Conservation (phyloP, 2,888 invertebrate species). For the Scaptomyza caliginosa region DNA sequence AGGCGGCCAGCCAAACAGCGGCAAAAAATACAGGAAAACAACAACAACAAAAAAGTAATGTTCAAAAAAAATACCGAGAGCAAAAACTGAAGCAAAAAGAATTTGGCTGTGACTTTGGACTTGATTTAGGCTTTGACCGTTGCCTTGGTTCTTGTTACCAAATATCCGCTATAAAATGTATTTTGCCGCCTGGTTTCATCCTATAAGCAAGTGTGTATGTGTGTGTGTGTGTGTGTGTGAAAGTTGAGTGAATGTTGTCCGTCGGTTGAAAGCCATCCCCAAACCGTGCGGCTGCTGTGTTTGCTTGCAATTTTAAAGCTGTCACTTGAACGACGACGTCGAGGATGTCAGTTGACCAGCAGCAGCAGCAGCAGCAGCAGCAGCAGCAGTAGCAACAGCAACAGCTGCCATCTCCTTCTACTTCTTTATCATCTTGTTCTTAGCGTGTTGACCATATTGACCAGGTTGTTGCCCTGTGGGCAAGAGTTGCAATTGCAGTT, state of each 20-base stretch:
- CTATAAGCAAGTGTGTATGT: constrained; percentile 4
- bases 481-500: background rate
- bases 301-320: constrained; percentile 46
- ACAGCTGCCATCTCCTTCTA: constrained; percentile 30
- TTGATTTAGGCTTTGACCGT: constrained; percentile 29
- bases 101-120: constrained; percentile 29
- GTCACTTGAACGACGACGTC: constrained; percentile 46
- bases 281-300: constrained; percentile 19
- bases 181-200: constrained; percentile 39
- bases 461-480: constrained; percentile 36
- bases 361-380: constrained; percentile 8
- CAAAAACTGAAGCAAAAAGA: constrained; percentile 13
- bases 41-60: background rate
- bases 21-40: background rate
- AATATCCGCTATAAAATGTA: constrained; percentile 44
- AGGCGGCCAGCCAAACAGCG: background rate
- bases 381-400: constrained; percentile 11
- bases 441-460: constrained; percentile 32
- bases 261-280: constrained; percentile 14
- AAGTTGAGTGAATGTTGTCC: constrained; percentile 32
- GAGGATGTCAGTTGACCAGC: constrained; percentile 37
- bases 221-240: constrained; percentile 21
- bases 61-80: background rate
- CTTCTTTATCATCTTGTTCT: constrained; percentile 2
- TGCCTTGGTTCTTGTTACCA: constrained; percentile 46